These are phyloP conservation scores for Agrypnia vestita DNA, from an alignment of 1,140 invertebrate genomes.

Conservation along the genomic window DNA sequence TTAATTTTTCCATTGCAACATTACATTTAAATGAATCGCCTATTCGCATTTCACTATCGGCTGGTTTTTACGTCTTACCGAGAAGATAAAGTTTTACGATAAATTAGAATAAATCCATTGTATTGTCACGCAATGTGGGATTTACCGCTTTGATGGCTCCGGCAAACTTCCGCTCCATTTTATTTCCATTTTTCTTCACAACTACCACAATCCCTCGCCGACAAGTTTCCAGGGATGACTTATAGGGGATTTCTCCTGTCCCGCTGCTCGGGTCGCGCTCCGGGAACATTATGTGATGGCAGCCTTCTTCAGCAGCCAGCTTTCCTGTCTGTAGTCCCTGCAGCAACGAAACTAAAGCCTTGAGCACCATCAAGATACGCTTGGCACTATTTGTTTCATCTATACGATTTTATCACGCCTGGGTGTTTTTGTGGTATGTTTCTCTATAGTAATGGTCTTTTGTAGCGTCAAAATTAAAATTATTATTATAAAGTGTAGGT, in stretches of 20 bases:
- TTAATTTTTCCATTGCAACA: too few relatives aligned
- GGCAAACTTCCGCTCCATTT: constrained; percentile 2
- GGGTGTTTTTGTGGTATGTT: too few relatives aligned
- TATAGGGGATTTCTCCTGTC: background rate
- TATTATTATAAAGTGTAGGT: too few relatives aligned
- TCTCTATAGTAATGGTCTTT: too few relatives aligned
- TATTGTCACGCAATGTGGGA: constrained; percentile 22
- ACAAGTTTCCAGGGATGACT: constrained; percentile 12
- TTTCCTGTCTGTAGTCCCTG: too few relatives aligned
- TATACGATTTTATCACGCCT: too few relatives aligned
- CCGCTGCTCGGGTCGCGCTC: background rate
- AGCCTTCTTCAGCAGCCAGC: background rate
- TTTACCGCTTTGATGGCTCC: constrained; percentile 20
- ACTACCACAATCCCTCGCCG: background rate
- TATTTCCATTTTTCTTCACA: background rate
- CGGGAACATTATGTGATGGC: background rate
- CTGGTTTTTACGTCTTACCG: background rate
- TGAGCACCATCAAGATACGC: too few relatives aligned
- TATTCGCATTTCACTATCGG: background rate
- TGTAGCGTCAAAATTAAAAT: too few relatives aligned
- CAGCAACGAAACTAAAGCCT: too few relatives aligned
- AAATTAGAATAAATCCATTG: constrained; percentile 10
- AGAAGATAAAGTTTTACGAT: too few relatives aligned
- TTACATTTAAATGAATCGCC: too few relatives aligned
- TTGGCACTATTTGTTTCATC: too few relatives aligned